Conservation (phyloP, 2,113 vertebrate species). For the Spea multiplicata region DNA sequence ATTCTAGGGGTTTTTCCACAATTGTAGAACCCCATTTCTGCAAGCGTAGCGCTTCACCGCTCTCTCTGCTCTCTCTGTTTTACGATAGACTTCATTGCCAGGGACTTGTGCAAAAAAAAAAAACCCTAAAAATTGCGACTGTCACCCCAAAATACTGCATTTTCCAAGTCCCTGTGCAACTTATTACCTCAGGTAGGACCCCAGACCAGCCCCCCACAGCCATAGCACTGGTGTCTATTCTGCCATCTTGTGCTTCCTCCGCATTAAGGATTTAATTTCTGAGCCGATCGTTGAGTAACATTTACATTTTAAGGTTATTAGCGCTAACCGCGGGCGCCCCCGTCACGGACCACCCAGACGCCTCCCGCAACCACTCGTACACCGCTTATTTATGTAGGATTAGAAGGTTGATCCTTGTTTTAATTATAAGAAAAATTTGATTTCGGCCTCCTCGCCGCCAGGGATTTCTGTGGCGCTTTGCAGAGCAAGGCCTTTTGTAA, state of each 20-base stretch:
- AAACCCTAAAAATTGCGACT: background rate
- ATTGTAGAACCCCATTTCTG: background rate
- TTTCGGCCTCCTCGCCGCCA: conserved; percentile 70
- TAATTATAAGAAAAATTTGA: conserved; percentile 42
- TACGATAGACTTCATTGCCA: background rate
- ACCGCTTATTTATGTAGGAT: conserved; percentile 70
- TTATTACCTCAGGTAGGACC: conserved; percentile 20
- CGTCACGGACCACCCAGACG: conserved; percentile 58
- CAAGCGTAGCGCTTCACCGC: background rate
- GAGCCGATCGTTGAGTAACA: conserved; percentile 43
- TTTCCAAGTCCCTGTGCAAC: conserved; percentile 4
- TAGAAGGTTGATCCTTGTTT: background rate
- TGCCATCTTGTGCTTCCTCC: conserved; percentile 49
- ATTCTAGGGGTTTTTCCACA: no score
- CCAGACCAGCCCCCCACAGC: conserved; percentile 3
- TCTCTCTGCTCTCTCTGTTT: background rate
- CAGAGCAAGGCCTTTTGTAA: background rate
- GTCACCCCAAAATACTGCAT: background rate
- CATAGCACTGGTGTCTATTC: conserved; percentile 52
- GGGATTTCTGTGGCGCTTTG: background rate
- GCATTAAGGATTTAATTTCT: conserved; percentile 10
- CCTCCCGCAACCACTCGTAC: conserved; percentile 61
- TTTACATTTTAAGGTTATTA: background rate
- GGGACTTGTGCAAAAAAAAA: no score
- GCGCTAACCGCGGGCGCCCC: conserved; percentile 45